Conservation (phyloP, 2,888 invertebrate species). For the Drosophila sordidula region DNA sequence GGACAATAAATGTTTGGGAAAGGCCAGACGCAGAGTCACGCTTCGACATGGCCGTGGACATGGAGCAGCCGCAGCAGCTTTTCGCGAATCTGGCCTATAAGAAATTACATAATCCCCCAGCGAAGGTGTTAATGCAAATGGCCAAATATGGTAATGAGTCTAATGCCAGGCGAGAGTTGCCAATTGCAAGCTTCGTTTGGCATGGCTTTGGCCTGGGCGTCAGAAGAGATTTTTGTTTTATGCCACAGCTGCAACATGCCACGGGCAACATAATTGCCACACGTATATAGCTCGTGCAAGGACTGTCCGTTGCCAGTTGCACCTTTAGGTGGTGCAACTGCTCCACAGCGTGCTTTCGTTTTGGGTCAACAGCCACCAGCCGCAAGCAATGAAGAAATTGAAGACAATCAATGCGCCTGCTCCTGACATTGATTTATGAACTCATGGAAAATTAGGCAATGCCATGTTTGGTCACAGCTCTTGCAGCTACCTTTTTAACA, state of each 20-base stretch:
- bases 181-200: constrained; percentile 25
- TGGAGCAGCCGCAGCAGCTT: constrained; percentile 13
- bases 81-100: constrained; percentile 44
- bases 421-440: constrained; percentile 83
- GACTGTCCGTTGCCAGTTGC: constrained; percentile 38
- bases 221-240: constrained; percentile 44
- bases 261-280: constrained; percentile 71
- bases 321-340: constrained; percentile 41
- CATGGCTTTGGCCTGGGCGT: constrained; percentile 18
- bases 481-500: constrained; percentile 36
- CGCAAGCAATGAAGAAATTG: constrained; percentile 60
- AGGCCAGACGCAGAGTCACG: constrained; percentile 70
- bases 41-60: constrained; percentile 62
- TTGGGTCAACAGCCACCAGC: constrained; percentile 47
- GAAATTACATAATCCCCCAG: constrained; percentile 80
- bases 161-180: constrained; percentile 46
- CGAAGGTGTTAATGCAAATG: constrained; percentile 83
- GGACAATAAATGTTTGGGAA: constrained; percentile 80
- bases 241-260: constrained; percentile 44
- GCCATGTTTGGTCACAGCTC: constrained; percentile 79
- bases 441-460: constrained; percentile 83
- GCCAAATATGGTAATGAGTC: constrained; percentile 81
- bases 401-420: constrained; percentile 82
- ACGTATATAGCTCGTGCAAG: constrained; percentile 60
- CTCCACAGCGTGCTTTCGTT: constrained; percentile 32